These are phyloP conservation scores for Poecilus cupreus DNA, from an alignment of 2,888 invertebrate species.

Conservation along the genomic window DNA sequence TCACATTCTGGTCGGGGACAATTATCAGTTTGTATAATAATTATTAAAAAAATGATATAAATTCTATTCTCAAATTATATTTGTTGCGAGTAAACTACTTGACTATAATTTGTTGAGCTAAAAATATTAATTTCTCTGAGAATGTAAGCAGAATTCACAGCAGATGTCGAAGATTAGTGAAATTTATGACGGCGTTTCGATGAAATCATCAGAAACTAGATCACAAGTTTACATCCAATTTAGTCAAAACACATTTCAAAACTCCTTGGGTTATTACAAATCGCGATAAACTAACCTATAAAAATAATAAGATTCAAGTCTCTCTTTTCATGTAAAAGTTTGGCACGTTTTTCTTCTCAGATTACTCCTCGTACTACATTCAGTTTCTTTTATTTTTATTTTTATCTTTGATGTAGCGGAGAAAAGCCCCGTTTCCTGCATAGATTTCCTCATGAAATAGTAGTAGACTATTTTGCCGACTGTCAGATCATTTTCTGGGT, in stretches of 20 bases:
- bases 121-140: not conserved
- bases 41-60: no score
- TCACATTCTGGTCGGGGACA: no score
- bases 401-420: not conserved
- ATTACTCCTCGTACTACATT: not conserved
- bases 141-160: not conserved
- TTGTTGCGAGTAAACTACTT: no score
- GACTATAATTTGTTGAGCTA: not conserved
- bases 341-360: conserved; percentile 5
- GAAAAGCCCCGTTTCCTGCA: not conserved
- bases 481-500: conserved; percentile 33
- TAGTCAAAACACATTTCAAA: conserved; percentile 24
- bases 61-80: no score
- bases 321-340: not conserved
- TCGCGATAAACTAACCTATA: conserved; percentile 30
- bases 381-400: conserved; percentile 30
- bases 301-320: conserved; percentile 31
- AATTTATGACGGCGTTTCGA: conserved; percentile 2
- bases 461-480: not conserved
- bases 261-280: not conserved
- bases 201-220: conserved; percentile 37
- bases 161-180: conserved; percentile 20
- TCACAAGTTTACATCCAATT: conserved; percentile 36
- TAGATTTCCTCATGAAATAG: conserved; percentile 6
- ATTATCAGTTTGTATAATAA: no score